phyloP scores from a whole-genome alignment of 2,113 vertebrate species.

The Zosterops hypoxanthus region DNA sequence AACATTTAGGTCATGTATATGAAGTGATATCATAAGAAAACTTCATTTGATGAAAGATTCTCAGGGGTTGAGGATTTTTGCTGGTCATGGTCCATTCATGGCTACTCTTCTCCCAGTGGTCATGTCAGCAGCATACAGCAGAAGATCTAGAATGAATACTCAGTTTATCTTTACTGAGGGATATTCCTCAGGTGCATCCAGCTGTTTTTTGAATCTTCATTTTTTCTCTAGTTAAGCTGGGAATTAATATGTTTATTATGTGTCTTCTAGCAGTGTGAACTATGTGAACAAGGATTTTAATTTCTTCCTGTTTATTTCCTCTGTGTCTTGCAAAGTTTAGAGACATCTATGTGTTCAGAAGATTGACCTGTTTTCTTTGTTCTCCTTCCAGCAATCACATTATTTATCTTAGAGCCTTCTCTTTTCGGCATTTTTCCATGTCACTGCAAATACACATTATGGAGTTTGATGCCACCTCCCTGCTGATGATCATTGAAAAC shows the following conservation, averaged over 20 bases:
- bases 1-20: background rate
- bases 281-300: background rate
- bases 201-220: background rate
- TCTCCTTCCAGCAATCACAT: background rate
- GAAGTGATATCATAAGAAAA: background rate
- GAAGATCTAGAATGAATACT: background rate
- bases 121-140: background rate
- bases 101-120: background rate
- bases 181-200: background rate
- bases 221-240: background rate
- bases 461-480: background rate
- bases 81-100: background rate
- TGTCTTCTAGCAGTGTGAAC: background rate
- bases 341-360: background rate
- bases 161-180: background rate
- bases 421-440: background rate
- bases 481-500: background rate
- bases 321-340: background rate
- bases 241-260: background rate
- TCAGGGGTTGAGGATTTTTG: background rate
- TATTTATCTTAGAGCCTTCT: background rate
- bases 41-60: background rate
- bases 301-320: conserved; percentile 26
- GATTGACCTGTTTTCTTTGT: background rate
- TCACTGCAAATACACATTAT: background rate